phyloP scores from a whole-genome alignment of 2,888 invertebrate genomes.

The Eupithecia abbreviata region DNA sequence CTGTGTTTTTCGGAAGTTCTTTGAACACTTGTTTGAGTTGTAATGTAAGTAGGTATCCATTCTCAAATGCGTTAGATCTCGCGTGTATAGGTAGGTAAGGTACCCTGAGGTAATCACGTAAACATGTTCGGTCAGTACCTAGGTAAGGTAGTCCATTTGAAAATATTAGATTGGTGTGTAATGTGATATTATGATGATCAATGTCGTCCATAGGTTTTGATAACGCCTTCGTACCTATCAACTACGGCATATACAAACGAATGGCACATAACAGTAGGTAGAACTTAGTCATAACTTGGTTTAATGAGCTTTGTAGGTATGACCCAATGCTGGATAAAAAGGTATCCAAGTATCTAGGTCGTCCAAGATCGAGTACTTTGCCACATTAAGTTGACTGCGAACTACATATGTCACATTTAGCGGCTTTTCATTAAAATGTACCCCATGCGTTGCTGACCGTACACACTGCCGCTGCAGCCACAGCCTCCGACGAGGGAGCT shows the following conservation, averaged over 20 bases:
- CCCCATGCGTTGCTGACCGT: slow-evolving; percentile 41
- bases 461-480: slow-evolving; percentile 31
- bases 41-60: background rate
- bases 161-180: background rate
- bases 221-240: background rate
- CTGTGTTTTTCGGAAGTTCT: slow-evolving; percentile 13
- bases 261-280: background rate
- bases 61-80: background rate
- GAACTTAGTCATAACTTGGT: background rate
- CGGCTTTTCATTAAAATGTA: background rate
- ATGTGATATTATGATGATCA: too few species aligned
- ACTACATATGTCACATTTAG: background rate
- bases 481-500: slow-evolving; percentile 42
- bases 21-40: slow-evolving; percentile 2
- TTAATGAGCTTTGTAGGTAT: background rate
- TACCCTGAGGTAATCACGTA: background rate
- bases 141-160: background rate
- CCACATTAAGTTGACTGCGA: background rate
- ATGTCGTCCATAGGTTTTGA: background rate
- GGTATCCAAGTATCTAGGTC: too few species aligned
- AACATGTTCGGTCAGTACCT: background rate
- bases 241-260: background rate
- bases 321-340: background rate
- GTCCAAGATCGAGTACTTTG: background rate
- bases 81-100: background rate